phyloP scores from a whole-genome alignment of 2,113 vertebrate species.

The Malaclemys terrapin region DNA sequence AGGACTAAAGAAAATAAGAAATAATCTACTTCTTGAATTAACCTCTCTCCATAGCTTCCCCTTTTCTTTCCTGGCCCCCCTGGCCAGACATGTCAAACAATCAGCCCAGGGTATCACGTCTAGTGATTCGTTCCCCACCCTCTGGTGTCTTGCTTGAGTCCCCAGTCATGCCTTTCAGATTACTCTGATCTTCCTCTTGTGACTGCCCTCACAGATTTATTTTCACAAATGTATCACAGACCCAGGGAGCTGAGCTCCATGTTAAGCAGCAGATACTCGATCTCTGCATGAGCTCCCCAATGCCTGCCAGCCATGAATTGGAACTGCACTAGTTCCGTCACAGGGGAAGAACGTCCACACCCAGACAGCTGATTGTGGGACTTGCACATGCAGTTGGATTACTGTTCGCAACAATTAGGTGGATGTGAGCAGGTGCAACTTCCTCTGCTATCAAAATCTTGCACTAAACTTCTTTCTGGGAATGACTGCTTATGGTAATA shows the following conservation, averaged over 20 bases:
- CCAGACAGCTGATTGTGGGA: not conserved
- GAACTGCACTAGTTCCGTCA: rapidly evolving
- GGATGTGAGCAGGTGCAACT: not conserved
- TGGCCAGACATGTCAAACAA: not conserved
- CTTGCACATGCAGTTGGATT: not conserved
- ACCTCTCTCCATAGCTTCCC: not conserved
- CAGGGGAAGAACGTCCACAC: not conserved
- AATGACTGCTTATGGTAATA: not conserved
- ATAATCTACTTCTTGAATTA: rapidly evolving
- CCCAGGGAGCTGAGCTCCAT: not conserved
- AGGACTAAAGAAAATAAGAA: not conserved
- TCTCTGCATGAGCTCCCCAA: rapidly evolving
- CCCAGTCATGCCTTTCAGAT: not conserved
- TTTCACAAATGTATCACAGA: not conserved
- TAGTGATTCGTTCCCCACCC: not conserved
- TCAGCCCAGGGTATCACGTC: not conserved
- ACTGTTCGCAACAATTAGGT: rapidly evolving
- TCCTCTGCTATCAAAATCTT: not conserved
- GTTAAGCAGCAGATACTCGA: not conserved
- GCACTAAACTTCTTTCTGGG: not conserved
- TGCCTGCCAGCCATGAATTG: not conserved
- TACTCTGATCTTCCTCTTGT: not conserved
- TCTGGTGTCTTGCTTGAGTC: not conserved
- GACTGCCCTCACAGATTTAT: not conserved
- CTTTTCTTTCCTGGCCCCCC: not conserved